These are phyloP conservation scores for Lochmaea crataegi DNA, from an alignment of 2,888 invertebrate species.

Conservation along the genomic window DNA sequence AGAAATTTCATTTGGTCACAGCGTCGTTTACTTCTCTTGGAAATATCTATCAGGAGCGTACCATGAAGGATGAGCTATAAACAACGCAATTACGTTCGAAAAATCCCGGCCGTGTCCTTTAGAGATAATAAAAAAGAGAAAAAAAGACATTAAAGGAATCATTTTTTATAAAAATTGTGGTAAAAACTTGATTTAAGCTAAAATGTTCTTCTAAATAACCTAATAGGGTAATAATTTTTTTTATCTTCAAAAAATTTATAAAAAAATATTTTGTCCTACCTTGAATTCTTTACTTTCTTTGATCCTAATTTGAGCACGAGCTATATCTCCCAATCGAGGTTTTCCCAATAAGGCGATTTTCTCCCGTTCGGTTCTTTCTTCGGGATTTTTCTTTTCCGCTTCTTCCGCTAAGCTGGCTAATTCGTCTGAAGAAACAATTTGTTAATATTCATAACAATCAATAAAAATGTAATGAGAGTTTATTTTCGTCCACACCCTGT, in stretches of 20 bases:
- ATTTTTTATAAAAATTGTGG: no score
- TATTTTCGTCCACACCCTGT: no score
- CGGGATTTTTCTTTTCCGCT: constrained; percentile 74
- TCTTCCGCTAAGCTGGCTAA: constrained; percentile 73
- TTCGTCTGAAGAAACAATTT: constrained; percentile 63
- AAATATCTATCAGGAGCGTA: neutral
- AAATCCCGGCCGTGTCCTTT: neutral
- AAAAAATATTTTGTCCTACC: constrained; percentile 68
- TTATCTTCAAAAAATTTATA: no score
- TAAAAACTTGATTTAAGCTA: no score
- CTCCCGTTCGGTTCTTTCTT: constrained; percentile 82
- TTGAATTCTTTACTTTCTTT: constrained; percentile 99
- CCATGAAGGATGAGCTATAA: neutral
- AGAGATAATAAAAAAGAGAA: neutral
- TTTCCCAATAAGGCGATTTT: constrained; percentile 91
- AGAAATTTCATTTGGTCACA: constrained; percentile 19
- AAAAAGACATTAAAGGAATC: neutral
- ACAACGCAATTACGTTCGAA: neutral
- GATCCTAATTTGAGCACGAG: constrained; percentile 88
- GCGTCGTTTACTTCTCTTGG: neutral
- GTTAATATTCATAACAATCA: constrained; percentile 3
- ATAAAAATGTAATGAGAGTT: neutral
- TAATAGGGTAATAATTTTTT: no score
- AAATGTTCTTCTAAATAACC: no score
- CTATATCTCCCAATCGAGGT: constrained; percentile 90